Evolutionary conservation across 2,888 invertebrate genomes (phyloP).

Genomic region (Caradrina kadenii): DNA sequence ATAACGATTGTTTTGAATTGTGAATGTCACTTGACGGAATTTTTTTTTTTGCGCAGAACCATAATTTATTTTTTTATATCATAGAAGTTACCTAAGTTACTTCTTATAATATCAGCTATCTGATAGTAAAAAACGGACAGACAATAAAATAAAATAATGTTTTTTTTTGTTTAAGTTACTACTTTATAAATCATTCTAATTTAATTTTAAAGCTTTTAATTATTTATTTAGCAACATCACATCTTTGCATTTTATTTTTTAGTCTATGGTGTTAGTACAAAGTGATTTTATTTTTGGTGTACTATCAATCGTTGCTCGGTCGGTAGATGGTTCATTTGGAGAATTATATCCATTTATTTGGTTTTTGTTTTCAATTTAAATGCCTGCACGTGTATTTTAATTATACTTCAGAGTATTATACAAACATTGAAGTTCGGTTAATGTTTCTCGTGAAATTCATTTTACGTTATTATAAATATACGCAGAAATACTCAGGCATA

Average conservation of each 20-base stretch:
- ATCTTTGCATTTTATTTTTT: constrained; percentile 16
- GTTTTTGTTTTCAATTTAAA: constrained; percentile 35
- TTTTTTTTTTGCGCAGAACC: no score
- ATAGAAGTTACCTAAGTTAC: no score
- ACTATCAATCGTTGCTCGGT: constrained; percentile 38
- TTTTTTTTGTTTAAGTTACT: no score
- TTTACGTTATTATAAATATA: not conserved
- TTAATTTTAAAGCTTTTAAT: no score
- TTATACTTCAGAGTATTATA: constrained; percentile 2
- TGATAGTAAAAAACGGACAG: no score
- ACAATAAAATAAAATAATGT: no score
- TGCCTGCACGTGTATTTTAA: constrained; percentile 15
- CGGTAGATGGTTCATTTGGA: constrained; percentile 43
- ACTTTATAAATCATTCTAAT: no score
- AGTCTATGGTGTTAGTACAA: constrained; percentile 43
- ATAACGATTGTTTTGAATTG: no score
- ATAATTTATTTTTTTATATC: no score
- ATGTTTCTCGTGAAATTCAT: not conserved
- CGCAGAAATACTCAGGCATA: no score
- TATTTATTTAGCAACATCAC: not conserved
- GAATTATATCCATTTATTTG: constrained; percentile 44
- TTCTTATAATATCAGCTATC: no score
- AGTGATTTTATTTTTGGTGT: constrained; percentile 51
- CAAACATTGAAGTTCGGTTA: not conserved
- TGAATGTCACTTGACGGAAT: no score